These are phyloP conservation scores for Himalopsyche kuldschensis DNA, from an alignment of 2,888 invertebrate species.

Conservation along the genomic window DNA sequence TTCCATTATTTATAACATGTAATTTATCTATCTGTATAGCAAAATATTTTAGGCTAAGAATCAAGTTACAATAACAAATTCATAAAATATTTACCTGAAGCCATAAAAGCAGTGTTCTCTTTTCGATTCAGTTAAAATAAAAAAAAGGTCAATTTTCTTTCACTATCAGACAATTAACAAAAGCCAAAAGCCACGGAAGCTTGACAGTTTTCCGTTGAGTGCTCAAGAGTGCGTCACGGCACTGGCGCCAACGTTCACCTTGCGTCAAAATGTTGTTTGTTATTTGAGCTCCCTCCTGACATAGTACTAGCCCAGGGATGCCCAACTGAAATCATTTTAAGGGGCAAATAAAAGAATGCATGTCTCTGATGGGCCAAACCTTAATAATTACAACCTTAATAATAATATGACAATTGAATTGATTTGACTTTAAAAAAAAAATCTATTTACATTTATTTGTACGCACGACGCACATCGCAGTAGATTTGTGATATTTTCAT, in stretches of 20 bases:
- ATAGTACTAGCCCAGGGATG: not conserved
- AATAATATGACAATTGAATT: too few species aligned
- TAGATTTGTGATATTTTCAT: too few species aligned
- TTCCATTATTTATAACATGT: too few species aligned
- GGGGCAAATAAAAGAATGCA: too few species aligned
- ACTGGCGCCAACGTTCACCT: not conserved
- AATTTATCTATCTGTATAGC: too few species aligned
- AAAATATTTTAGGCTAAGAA: too few species aligned
- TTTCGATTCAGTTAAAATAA: not conserved
- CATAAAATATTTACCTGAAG: not conserved
- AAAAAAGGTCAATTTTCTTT: not conserved
- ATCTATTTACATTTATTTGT: too few species aligned
- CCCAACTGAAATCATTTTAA: too few species aligned
- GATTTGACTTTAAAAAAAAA: too few species aligned
- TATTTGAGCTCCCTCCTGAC: not conserved
- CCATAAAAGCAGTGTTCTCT: not conserved
- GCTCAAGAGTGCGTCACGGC: not conserved
- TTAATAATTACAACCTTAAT: too few species aligned
- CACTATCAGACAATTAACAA: not conserved
- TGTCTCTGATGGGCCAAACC: too few species aligned
- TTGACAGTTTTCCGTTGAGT: not conserved
- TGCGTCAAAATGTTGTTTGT: not conserved
- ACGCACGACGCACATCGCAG: too few species aligned
- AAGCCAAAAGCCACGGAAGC: not conserved
- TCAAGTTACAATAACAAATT: not conserved